Evolutionary conservation across 2,797 vertebrate species (phyloP).

Genomic region (Calcarius lapponicus): DNA sequence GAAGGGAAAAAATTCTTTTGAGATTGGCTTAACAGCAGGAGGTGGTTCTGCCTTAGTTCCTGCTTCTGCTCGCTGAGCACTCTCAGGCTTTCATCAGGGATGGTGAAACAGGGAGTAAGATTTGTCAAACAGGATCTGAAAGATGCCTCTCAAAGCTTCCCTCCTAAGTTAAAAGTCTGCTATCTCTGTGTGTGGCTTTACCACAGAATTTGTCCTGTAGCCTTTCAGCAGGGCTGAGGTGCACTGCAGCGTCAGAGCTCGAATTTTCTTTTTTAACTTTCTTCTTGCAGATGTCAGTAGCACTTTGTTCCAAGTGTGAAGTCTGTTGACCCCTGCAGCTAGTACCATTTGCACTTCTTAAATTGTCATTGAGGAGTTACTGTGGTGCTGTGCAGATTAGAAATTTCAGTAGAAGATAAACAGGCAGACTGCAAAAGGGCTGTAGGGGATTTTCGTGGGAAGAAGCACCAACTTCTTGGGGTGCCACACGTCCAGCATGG

Average conservation of each 20-base stretch:
- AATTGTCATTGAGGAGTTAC: not conserved
- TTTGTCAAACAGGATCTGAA: not conserved
- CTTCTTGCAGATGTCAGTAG: not conserved
- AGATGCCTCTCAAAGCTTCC: not conserved
- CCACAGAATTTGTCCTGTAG: not conserved
- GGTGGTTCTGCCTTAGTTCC: not conserved
- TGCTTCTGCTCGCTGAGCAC: not conserved
- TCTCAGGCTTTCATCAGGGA: not conserved
- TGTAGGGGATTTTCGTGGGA: not conserved
- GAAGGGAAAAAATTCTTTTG: not conserved
- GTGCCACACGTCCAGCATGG: not conserved
- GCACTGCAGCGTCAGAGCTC: not conserved
- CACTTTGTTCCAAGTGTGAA: not conserved
- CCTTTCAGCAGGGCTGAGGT: not conserved
- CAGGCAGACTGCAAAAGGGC: not conserved
- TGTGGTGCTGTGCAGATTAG: not conserved
- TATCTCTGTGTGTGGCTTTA: not conserved
- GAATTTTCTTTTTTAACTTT: not conserved
- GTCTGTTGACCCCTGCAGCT: not conserved
- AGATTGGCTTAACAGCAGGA: not conserved
- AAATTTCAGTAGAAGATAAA: not conserved
- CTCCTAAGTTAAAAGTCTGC: not conserved
- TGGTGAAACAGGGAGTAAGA: not conserved
- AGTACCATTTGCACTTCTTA: not conserved
- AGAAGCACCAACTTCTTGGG: not conserved